A percentile compares a stretch with the other conserved stretches of the same genome.
phyloP scores from a whole-genome alignment of 1,140 invertebrate genomes.

The Saccostrea cuccullata region DNA sequence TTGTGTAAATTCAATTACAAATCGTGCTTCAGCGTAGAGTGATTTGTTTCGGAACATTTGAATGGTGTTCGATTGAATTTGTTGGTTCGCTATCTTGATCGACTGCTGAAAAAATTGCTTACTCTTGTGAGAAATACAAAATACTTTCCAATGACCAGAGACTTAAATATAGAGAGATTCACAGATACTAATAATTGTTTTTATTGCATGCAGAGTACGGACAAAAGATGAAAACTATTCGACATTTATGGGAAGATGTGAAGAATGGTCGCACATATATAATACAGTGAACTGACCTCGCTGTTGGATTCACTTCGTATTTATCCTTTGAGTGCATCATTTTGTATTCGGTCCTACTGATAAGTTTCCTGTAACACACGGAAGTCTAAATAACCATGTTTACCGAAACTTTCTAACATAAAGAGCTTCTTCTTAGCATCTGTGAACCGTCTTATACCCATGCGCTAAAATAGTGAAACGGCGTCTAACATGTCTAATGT shows the following conservation, averaged over 20 bases:
- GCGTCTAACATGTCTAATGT: neutral
- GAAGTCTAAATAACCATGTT: constrained; percentile 21
- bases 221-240: neutral
- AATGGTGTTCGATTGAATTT: constrained; percentile 15
- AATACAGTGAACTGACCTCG: constrained; percentile 16
- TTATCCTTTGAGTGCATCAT: constrained; percentile 28
- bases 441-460: constrained; percentile 15
- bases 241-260: neutral
- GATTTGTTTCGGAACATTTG: neutral
- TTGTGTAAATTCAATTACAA: constrained; percentile 3
- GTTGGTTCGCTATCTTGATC: neutral
- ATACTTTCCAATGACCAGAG: neutral
- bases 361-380: neutral
- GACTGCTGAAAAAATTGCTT: neutral
- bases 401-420: constrained; percentile 16
- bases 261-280: neutral
- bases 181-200: neutral
- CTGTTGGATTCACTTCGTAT: neutral
- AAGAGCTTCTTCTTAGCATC: neutral
- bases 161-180: neutral
- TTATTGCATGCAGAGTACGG: neutral
- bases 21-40: neutral
- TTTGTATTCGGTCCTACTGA: neutral
- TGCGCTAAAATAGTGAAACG: constrained; percentile 17
- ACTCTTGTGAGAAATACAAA: neutral